Percentiles rank a stretch among this genome's conserved stretches.
Conservation (phyloP, 2,888 invertebrate genomes). For the Phlogophora meticulosa region DNA sequence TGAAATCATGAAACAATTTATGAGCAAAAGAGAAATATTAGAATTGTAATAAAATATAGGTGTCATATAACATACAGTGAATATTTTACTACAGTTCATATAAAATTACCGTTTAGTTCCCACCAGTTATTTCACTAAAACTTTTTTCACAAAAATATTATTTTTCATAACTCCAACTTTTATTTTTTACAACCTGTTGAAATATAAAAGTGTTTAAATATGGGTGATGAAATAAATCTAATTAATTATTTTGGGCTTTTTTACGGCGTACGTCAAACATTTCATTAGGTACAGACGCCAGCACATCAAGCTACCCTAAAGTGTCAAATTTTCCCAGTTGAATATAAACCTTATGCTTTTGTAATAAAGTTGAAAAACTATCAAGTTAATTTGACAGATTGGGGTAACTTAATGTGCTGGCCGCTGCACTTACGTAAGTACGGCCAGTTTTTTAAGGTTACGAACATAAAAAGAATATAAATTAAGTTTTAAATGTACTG, state of each 20-base stretch:
- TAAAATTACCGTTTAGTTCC: conserved; percentile 2
- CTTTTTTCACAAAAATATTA: background rate
- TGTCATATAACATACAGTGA: background rate
- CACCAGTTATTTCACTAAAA: background rate
- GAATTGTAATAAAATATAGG: background rate
- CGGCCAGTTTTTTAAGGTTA: conserved; percentile 19
- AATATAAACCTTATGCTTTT: too few relatives aligned
- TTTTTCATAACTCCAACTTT: conserved; percentile 19
- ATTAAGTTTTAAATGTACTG: conserved; percentile 18
- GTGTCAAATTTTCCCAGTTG: too few relatives aligned
- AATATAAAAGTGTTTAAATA: conserved; percentile 25
- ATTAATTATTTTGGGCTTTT: conserved; percentile 35
- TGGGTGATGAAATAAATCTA: conserved; percentile 17
- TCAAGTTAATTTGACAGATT: too few relatives aligned
- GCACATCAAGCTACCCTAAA: too few relatives aligned
- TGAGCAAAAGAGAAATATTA: background rate
- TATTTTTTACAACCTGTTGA: conserved; percentile 16
- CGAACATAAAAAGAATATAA: conserved; percentile 11
- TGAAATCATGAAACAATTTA: too few relatives aligned
- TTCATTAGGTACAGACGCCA: conserved; percentile 32
- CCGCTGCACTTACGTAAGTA: too few relatives aligned
- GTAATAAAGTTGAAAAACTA: too few relatives aligned
- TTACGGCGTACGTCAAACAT: conserved; percentile 31
- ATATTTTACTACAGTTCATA: background rate
- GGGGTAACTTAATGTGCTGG: too few relatives aligned